Conservation (phyloP, 2,797 vertebrate species). For the Coranthus polyacanthus region DNA sequence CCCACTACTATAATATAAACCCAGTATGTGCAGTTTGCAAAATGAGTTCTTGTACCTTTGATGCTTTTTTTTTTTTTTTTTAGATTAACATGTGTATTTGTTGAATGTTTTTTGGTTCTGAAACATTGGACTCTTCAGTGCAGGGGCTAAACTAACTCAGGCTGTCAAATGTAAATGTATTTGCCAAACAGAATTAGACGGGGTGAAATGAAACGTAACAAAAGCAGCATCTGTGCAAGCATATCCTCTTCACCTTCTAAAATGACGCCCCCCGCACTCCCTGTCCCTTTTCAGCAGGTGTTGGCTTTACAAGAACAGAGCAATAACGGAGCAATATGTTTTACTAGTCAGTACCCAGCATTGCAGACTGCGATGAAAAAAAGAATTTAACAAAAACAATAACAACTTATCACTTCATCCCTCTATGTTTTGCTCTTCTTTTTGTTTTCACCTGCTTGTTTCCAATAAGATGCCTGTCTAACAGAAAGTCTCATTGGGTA, state of each 20-base stretch:
- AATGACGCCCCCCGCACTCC: conserved; percentile 21
- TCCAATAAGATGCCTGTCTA: not conserved
- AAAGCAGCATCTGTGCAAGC: conserved; percentile 33
- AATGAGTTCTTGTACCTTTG: not conserved
- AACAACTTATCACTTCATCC: conserved; percentile 27
- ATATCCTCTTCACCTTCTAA: conserved; percentile 54
- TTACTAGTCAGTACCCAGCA: conserved; percentile 16
- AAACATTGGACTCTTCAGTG: conserved; percentile 5
- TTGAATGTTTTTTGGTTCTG: conserved; percentile 9
- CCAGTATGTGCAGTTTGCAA: too few relatives aligned
- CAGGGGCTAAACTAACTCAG: conserved; percentile 7
- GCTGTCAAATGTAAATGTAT: conserved; percentile 35
- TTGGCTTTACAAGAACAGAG: conserved; percentile 21
- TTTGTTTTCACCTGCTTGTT: conserved; percentile 10
- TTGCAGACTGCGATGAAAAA: conserved; percentile 9
- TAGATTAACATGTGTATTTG: too few relatives aligned
- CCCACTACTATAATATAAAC: too few relatives aligned
- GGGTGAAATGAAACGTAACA: conserved; percentile 35
- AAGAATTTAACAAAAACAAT: conserved; percentile 30
- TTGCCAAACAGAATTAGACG: conserved; percentile 46
- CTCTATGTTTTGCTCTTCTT: conserved; percentile 4
- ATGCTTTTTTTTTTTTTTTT: conserved; percentile 16
- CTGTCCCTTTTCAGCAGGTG: conserved; percentile 22
- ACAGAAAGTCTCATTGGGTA: conserved; percentile 5
- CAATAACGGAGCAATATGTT: conserved; percentile 47